These are phyloP conservation scores for Bombus balteatus DNA, from an alignment of 1,140 invertebrate genomes.

Conservation along the genomic window DNA sequence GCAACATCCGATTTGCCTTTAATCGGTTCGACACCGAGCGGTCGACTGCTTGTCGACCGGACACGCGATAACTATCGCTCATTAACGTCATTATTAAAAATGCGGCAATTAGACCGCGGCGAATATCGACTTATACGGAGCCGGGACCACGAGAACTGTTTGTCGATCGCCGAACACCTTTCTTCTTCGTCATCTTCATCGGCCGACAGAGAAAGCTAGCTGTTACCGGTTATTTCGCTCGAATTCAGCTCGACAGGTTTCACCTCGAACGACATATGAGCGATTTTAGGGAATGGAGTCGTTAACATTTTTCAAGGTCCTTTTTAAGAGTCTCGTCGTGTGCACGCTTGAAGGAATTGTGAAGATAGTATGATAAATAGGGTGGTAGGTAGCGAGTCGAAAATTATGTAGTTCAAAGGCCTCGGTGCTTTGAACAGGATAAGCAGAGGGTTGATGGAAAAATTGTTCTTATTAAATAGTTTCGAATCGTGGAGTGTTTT, in stretches of 20 bases:
- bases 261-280: too few species aligned
- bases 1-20: slow-evolving; percentile 68
- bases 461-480: neutral
- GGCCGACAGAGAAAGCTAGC: neutral
- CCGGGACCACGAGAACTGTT: neutral
- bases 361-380: neutral
- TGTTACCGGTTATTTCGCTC: slow-evolving; percentile 7
- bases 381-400: too few species aligned
- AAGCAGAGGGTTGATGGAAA: neutral
- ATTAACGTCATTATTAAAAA: slow-evolving; percentile 74
- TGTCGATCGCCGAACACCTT: slow-evolving; percentile 34
- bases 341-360: neutral
- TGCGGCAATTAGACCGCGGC: slow-evolving; percentile 65
- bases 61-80: slow-evolving; percentile 70
- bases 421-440: too few species aligned
- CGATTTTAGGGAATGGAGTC: slow-evolving; percentile 8
- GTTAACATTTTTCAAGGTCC: slow-evolving; percentile 5
- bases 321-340: neutral
- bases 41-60: slow-evolving; percentile 47
- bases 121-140: slow-evolving; percentile 65
- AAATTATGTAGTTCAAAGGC: neutral
- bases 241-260: slow-evolving; percentile 12
- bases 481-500: neutral
- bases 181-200: slow-evolving; percentile 2
- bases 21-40: slow-evolving; percentile 63